Percentiles rank a stretch among this genome's conserved stretches.
Conservation (phyloP, 2,888 invertebrate genomes). For the Agrotis clavis region DNA sequence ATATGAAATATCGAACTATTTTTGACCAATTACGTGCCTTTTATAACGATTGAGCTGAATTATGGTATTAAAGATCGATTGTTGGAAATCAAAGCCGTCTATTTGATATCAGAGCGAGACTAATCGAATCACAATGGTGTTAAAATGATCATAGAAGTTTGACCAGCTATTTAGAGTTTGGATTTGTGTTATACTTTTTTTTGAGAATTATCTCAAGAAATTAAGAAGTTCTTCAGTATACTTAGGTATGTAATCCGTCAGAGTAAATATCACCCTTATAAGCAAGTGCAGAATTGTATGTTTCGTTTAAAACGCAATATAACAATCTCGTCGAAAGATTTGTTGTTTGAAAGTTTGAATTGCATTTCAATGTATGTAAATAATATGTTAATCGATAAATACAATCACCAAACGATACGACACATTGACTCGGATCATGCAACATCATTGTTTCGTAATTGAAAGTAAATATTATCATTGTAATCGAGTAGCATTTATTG, state of each 20-base stretch:
- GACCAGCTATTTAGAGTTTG: conserved; percentile 57
- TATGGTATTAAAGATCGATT: conserved; percentile 71
- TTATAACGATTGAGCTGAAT: conserved; percentile 69
- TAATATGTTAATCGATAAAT: conserved; percentile 21
- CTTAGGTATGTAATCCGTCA: not conserved
- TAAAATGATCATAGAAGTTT: conserved; percentile 67
- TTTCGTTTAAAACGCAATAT: not conserved
- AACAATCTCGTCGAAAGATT: not conserved
- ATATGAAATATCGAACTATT: conserved; percentile 55
- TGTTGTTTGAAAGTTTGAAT: not conserved
- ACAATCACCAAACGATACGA: conserved; percentile 16
- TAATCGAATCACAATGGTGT: conserved; percentile 76
- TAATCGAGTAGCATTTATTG: conserved; percentile 70
- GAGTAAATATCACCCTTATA: too few species aligned
- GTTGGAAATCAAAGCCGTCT: conserved; percentile 76
- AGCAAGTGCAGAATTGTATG: too few species aligned
- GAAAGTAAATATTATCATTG: conserved; percentile 73
- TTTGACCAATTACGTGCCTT: conserved; percentile 60
- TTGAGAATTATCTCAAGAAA: not conserved
- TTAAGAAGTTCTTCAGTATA: too few species aligned
- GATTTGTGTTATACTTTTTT: conserved; percentile 37
- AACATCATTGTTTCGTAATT: conserved; percentile 71
- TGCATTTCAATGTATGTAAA: conserved; percentile 25
- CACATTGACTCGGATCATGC: conserved; percentile 44
- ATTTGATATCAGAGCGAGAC: conserved; percentile 78